Percentiles rank a stretch among this genome's conserved stretches.
phyloP scores from a whole-genome alignment of 2,113 vertebrate species.

The Psammodynastes pulverulentus region DNA sequence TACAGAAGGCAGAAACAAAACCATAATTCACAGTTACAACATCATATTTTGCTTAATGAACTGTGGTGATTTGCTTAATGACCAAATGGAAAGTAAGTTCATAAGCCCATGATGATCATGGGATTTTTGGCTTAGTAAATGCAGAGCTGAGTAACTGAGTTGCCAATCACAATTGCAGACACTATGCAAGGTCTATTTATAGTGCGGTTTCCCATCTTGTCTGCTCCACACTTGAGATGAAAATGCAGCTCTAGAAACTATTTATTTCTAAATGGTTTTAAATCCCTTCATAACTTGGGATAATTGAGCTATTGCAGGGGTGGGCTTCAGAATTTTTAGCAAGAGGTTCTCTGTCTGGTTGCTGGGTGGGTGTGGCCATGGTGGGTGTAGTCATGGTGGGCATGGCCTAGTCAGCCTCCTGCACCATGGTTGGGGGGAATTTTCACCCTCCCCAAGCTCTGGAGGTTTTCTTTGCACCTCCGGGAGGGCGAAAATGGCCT shows the following conservation, averaged over 20 bases:
- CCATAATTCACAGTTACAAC: background rate
- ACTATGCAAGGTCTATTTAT: background rate
- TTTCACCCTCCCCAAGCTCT: too few relatives aligned
- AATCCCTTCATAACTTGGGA: too few relatives aligned
- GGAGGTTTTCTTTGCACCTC: too few relatives aligned
- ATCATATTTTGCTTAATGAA: background rate
- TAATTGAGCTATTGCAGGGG: too few relatives aligned
- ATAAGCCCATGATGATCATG: background rate
- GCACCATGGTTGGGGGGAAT: too few relatives aligned
- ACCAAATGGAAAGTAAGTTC: background rate
- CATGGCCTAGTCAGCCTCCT: too few relatives aligned
- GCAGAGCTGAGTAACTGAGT: background rate
- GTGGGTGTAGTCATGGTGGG: too few relatives aligned
- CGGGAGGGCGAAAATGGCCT: too few relatives aligned
- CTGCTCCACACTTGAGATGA: background rate
- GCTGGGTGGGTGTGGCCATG: too few relatives aligned
- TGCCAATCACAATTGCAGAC: background rate
- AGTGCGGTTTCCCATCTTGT: background rate
- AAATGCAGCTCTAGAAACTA: background rate
- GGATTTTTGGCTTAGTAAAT: background rate
- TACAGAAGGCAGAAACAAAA: background rate
- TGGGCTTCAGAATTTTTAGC: too few relatives aligned
- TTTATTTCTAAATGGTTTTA: background rate
- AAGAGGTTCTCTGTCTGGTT: too few relatives aligned
- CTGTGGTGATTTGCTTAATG: background rate